Percentiles rank a stretch among this genome's conserved stretches.
These are phyloP conservation scores for Caloenas nicobarica DNA, from an alignment of 2,113 vertebrate species.

Conservation along the genomic window DNA sequence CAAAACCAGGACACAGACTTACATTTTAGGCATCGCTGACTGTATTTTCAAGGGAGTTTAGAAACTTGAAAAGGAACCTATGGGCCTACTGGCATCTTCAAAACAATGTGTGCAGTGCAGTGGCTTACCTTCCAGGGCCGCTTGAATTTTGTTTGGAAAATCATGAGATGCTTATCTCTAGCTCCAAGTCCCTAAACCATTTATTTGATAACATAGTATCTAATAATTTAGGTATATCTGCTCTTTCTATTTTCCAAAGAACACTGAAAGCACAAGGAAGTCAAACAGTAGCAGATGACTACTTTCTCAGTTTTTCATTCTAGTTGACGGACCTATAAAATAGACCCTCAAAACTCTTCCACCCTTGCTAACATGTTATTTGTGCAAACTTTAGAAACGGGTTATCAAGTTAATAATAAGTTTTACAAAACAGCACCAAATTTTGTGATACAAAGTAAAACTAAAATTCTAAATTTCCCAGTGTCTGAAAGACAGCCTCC, in stretches of 20 bases:
- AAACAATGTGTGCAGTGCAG: neutral
- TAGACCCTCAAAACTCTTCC: neutral
- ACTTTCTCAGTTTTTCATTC: neutral
- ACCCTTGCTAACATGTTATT: neutral
- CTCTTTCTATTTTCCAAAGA: neutral
- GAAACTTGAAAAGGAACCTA: neutral
- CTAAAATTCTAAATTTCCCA: slow-evolving; percentile 45
- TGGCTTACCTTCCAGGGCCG: neutral
- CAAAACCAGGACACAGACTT: too few species aligned
- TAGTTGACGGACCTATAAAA: neutral
- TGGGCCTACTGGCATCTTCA: neutral
- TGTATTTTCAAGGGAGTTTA: neutral
- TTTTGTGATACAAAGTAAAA: slow-evolving; percentile 43
- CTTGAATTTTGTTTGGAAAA: neutral
- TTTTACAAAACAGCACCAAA: slow-evolving; percentile 25
- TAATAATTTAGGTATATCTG: neutral
- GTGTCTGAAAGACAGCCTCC: slow-evolving; percentile 35
- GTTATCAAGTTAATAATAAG: slow-evolving; percentile 26
- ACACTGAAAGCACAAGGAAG: neutral
- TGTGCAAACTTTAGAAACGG: neutral
- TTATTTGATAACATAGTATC: neutral
- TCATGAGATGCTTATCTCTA: neutral
- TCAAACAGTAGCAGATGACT: neutral
- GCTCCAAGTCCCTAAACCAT: neutral
- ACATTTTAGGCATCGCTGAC: neutral